Evolutionary conservation across 2,888 invertebrate species (phyloP), one percentile per base, ranked within the genome.

Genomic region (Nomada hirtipes): DNA sequence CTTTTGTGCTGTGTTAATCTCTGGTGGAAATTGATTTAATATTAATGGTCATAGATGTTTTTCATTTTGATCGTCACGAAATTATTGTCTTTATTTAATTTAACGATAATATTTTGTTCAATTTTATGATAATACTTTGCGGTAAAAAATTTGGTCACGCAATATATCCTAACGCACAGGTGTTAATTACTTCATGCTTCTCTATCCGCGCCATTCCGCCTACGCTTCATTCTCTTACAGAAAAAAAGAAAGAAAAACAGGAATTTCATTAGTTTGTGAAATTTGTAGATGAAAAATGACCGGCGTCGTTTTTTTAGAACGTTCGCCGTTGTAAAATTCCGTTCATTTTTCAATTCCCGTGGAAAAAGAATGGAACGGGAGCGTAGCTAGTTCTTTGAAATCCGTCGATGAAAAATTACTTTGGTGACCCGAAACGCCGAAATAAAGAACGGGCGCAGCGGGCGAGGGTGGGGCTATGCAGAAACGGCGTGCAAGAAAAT

Each of bases 251-350:
- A 15, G 18, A 50, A 50, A 50, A 15, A 18, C 15, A 50, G 26
- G 29, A 13, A 60, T 60, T 65, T 73, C 29, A 52, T 36, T 23
- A 61, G 61, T 78, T 78, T 26, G 47, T 55, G 67, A 71, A 71
- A 71, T 53, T 71, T 60, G 61, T 23, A 47, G 72, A 55, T 80
- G 72, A 81, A 81, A 81, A 79, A 79, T 78, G 73, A 20, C 79
- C 63, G 23, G 18, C 63, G 20, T 18, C 50, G 42, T 50, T 72
- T 36, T 67, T 71, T 53, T 52, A 42, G 7, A 7, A 4, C 65
- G 71, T 52, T 47, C 52, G 10, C 26, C 65, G 20, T n/a, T 77
- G 67, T 67, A 72, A 71, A 63, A 20, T 20, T 42, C 78, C 61
- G 67, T 79, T 79, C 65, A 79, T 78, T 71, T 67, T 67, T 78